Conservation (phyloP, 2,113 vertebrate species). For the Ceuthmochares aereus region DNA sequence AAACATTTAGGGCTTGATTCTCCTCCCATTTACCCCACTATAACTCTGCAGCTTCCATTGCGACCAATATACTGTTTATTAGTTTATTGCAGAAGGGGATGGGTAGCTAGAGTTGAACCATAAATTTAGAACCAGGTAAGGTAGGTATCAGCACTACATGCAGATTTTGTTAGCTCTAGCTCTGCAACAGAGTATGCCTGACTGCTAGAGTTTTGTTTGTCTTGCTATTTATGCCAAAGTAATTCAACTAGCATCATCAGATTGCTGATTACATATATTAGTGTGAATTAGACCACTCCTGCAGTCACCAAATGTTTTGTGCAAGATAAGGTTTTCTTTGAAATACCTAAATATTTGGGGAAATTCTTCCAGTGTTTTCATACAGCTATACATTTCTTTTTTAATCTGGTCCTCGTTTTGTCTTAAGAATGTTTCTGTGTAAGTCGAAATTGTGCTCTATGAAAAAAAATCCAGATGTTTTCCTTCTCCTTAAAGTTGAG, state of each 20-base stretch:
- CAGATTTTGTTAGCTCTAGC: neutral
- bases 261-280: neutral
- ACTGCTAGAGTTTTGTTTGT: neutral
- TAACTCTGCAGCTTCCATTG: neutral
- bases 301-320: neutral
- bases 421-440: neutral
- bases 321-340: neutral
- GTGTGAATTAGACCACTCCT: neutral
- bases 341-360: neutral
- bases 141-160: neutral
- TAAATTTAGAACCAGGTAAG: neutral
- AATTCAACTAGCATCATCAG: neutral
- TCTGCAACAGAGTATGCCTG: neutral
- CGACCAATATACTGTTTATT: neutral
- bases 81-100: neutral
- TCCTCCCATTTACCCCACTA: neutral
- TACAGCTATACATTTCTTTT: neutral
- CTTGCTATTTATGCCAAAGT: neutral
- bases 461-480: neutral
- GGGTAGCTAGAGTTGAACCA: neutral
- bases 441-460: neutral
- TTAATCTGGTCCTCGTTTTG: neutral
- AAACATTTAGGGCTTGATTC: neutral
- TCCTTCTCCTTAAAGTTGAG: neutral
- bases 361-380: neutral